Percentiles rank a stretch among this genome's conserved stretches.
Evolutionary conservation across 2,888 invertebrate genomes (phyloP).

Genomic region (Drosophila lacicola): DNA sequence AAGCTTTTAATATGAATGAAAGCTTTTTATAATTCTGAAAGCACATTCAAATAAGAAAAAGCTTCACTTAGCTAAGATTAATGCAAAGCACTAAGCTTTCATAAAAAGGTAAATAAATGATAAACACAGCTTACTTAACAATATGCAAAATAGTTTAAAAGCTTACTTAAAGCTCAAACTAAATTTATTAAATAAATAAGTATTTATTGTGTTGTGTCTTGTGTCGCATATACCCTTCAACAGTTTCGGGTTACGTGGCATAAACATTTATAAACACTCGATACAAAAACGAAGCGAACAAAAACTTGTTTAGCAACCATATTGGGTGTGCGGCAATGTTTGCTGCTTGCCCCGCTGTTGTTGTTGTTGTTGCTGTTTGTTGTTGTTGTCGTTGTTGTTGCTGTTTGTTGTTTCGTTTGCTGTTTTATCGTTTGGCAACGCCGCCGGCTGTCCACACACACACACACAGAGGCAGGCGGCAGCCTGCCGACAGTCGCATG

Average conservation of each 20-base stretch:
- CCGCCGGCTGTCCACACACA: conserved; percentile 38
- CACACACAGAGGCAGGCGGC: conserved; percentile 21
- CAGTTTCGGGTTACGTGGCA: conserved; percentile 19
- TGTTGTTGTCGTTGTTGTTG: conserved; percentile 29
- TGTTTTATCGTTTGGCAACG: conserved; percentile 57
- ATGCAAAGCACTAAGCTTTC: too few species aligned
- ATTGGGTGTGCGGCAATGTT: conserved; percentile 52
- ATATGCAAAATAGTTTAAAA: too few species aligned
- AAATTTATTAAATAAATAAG: not conserved
- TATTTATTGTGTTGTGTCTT: not conserved
- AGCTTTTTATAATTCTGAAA: too few species aligned
- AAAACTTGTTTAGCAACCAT: conserved; percentile 76
- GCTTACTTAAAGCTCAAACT: too few species aligned
- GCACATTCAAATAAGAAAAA: too few species aligned
- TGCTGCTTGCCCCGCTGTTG: conserved; percentile 13
- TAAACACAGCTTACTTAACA: too few species aligned
- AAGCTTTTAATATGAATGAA: too few species aligned
- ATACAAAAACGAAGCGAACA: conserved; percentile 69
- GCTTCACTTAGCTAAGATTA: too few species aligned
- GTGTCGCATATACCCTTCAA: conserved; percentile 11
- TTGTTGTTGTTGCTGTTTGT: conserved; percentile 32
- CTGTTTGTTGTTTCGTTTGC: conserved; percentile 35
- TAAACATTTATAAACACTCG: conserved; percentile 73
- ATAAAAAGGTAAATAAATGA: too few species aligned
- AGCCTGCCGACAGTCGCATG: conserved; percentile 28